Evolutionary conservation across 2,888 invertebrate genomes (phyloP), one percentile per base, ranked within the genome.

Genomic region (Scotopteryx bipunctaria): DNA sequence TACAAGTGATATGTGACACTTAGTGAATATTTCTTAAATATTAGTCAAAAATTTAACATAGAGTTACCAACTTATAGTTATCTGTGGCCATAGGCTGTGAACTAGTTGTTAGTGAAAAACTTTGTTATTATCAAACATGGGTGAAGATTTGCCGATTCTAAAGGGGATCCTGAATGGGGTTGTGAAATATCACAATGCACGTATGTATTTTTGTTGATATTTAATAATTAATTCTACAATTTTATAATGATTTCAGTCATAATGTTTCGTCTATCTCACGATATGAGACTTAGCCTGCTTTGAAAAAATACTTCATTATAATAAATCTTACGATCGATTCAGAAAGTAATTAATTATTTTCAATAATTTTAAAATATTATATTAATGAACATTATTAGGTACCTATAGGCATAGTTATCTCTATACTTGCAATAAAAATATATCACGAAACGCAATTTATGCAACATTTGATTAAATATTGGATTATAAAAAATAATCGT

Each of bases 151-250:
- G 88, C 96, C 97, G 73, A 97, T 97, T 79, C 93, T 97, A 63
- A 97, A 97, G 89, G 96, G 96, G 80, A 97, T 97, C 88, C 93
- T 97, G 72, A 96, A 97, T 83, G 96, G 97, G 81, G 96, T 95
- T 80, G 95, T 96, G 84, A 95, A 96, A 89, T 96, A 96, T 89
- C 96, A 96, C 89, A 96, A 97, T 93, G 96, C 96, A 92, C 96
- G 97, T 97, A 96, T 91, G 96, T 96, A 91, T 91, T 74, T 67
- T 70, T 60, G 66, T 54, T 57, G 29, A 42, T 43, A 25, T 29
- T 37, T 42, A 42, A 23, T 1, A 5, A 29, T 32, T 32, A 9
- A 19, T 50, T 35, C 27, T 5, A 37, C 5, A 45, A 38, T 38
- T 37, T 2, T 14, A 16, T n/a, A 9, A 29, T 15, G 2, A 40